Base-by-base conservation (phyloP, 2,797 vertebrate genomes). In the Phalanger gymnotis region DNA sequence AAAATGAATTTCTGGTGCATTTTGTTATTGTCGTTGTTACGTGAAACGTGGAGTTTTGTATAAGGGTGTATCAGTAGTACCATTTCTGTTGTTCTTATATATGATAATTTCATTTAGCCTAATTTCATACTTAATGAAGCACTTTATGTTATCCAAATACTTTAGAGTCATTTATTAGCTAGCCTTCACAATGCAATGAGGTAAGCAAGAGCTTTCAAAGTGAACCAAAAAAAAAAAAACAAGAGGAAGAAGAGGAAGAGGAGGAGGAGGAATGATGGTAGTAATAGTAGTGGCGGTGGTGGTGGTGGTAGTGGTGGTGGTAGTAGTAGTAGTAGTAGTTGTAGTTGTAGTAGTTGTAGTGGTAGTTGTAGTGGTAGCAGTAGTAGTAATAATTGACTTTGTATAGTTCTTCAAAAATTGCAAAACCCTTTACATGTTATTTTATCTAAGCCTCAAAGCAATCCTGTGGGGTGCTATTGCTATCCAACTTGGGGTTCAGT, bases 81-180 rank as follows among this genome's bases (percentile, higher is more conserved):
- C 47, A 31, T 40, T 81, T 92, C 54, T 90, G 34, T 94, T 92
- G 73, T 96, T 90, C 10, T 54, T n/a, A 25, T 61, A 31, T 28
- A 95, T 94, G 96, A 58, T 93, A 90, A 90, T 93, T 93, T 47
- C 5, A 91, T 87, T 28, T 95, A 57, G 30, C 54, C 22, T 55
- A 7, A 96, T 91, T 94, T 93, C 34, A 5, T 90, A 52, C 34
- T 54, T 92, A 87, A 51, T 94, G 19, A 90, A 53, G 54, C 5
- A 61, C 92, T 92, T 93, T 4, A 53, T 16, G 47, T 47, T 93
- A 51, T 58, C 87, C 66, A 28, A 58, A 87, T 4, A 47, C 22
- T 40, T 89, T 96, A 52, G 93, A n/a, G 54, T 34, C 90, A 95
- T 91, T 90, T 93, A 55, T 95, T 47, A 90, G 47, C 16, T 61